Base-by-base conservation (phyloP, 2,888 invertebrate genomes). In the Adelognathus sp. region DNA sequence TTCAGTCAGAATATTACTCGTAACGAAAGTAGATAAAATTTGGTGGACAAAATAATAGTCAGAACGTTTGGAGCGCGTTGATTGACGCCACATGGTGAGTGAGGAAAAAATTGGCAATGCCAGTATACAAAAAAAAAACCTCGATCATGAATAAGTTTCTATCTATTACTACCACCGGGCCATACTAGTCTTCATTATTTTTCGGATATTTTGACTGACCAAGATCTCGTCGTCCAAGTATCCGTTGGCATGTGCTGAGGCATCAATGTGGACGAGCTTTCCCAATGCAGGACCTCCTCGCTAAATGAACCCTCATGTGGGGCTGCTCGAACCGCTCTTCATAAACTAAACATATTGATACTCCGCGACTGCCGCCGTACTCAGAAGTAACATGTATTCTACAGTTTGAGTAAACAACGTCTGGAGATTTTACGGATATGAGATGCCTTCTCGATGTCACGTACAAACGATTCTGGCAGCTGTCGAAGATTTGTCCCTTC, bases 321-420 rank as follows among this genome's bases (percentile, higher is more conserved):
- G 60, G 36, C 54, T 39, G 24, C 31, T 61, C 31, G 56, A 61
- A 46, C 6, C 27, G 44, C 46, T 64, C 64, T 60, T 71, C 71
- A 60, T 61, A 75, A 75, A n/a, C 60, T 16, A 79, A 79, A 79
- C 79, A 79, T 14, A 54, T 54, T 50, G 41, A 50, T 27, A 24
- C 29, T 44, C n/a, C 11, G n/a, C 54, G 21, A 46, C 36, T 39
- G 56, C 24, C 7, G 70, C 70, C 52, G 27, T 69, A 50, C 54
- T 72, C 66, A 58, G 64, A 64, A 69, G 50, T 39, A 63, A 50
- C 60, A 69, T 44, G 61, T 44, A 52, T 67, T 75, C 71, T 69
- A 46, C 29, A 27, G 29, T 60, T 54, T 44, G 39, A 44, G 71
- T 71, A 74, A 74, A 70, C 74, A 78, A 60, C 52, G 50, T 58